Base-by-base conservation (phyloP, 2,113 vertebrate genomes). In the Epinephelus cyanopodus region DNA sequence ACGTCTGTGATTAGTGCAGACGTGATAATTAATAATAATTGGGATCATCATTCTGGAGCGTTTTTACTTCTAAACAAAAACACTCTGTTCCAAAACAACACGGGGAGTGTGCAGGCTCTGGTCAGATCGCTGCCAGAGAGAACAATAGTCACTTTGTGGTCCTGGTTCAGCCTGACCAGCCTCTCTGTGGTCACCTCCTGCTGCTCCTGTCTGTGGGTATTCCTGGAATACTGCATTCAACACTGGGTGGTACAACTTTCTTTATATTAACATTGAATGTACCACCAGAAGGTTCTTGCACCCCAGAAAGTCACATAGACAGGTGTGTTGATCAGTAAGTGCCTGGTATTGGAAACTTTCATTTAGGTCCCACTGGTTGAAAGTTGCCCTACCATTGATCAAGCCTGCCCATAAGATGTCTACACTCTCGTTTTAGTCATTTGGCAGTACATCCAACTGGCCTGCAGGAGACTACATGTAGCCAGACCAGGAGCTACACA, bases 81-180 rank as follows among this genome's bases (percentile, higher is more conserved):
- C 69, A 67, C 74, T 70, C 79, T 90, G 74, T 80, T 87, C 88
- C 80, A 71, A 79, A 82, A 79, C 78, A 83, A 65, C 79, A 75
- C 74, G 62, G 61, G 78, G 75, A 85, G 78, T 82, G 85, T 87
- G 79, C 85, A 78, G 88, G 3, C 12, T 13, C 74, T 60, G 67
- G 79, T 48, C 19, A 84, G 86, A 88, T 85, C 73, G 15, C 60
- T 77, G 81, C 82, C 77, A 91, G 87, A 25, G 33, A 50, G 62
- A 90, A 95, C 95, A 95, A 92, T 91, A 75, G 85, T 63, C 8
- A 76, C 90, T 88, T 77, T 95, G 92, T 95, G 84, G 82, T 50
- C 64, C 75, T 81, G 80, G 33, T 82, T 84, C 69, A 56, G 85
- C 57, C 48, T 53, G 85, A 60, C 67, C 19, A 73, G 87, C 60